These are phyloP conservation scores for Drosophila pegasa DNA, from an alignment of 2,888 invertebrate genomes.

Conservation along the genomic window DNA sequence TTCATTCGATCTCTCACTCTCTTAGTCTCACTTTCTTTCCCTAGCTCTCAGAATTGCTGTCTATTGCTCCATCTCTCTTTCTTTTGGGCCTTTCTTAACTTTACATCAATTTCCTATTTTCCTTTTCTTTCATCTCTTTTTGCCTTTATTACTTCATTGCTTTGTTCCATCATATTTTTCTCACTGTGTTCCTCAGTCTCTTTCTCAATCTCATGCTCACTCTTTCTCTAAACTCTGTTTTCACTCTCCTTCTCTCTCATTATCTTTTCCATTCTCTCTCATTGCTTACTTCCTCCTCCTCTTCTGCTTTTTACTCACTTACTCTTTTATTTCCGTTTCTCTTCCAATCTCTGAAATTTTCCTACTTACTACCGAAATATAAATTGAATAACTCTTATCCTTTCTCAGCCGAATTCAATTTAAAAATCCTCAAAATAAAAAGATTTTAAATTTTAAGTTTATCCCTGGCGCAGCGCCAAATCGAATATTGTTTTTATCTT, in stretches of 20 bases:
- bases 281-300: background rate
- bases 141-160: too few species aligned
- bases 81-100: too few species aligned
- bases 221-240: too few species aligned
- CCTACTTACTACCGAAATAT: background rate
- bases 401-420: constrained; percentile 2
- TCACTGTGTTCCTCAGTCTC: too few species aligned
- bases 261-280: background rate
- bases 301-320: too few species aligned
- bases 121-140: too few species aligned
- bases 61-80: background rate
- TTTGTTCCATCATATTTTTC: too few species aligned
- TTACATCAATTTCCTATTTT: too few species aligned
- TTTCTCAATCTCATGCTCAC: too few species aligned
- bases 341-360: background rate
- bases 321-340: background rate
- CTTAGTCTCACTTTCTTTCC: background rate
- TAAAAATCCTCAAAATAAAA: background rate
- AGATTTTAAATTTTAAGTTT: background rate
- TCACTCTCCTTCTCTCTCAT: too few species aligned
- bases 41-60: background rate
- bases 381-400: background rate
- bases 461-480: background rate
- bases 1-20: background rate
- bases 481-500: background rate